These are phyloP conservation scores for Manduca sexta DNA, from an alignment of 1,140 invertebrate genomes.

Conservation along the genomic window DNA sequence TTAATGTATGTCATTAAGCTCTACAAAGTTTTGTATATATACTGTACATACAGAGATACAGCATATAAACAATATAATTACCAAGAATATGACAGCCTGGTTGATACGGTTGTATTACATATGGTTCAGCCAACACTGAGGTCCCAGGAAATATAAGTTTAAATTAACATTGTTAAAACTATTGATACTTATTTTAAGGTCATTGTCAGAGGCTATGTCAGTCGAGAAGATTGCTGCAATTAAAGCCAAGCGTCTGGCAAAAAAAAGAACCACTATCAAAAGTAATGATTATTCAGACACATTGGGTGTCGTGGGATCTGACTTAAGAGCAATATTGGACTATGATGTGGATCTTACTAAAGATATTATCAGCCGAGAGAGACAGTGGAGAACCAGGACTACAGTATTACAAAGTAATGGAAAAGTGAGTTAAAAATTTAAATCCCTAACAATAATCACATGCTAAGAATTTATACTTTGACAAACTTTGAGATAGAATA, in stretches of 20 bases:
- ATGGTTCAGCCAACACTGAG: background rate
- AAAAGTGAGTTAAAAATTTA: constrained; percentile 76
- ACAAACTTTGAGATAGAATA: no score
- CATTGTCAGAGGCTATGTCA: constrained; percentile 96
- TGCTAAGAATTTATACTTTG: no score
- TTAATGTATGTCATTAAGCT: no score
- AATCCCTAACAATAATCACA: background rate
- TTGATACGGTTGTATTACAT: no score
- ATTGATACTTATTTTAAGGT: no score
- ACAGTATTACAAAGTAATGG: constrained; percentile 96
- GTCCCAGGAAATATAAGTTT: background rate
- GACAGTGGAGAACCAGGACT: constrained; percentile 95
- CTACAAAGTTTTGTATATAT: no score
- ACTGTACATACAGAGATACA: no score
- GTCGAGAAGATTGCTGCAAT: constrained; percentile 98
- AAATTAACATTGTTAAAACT: background rate
- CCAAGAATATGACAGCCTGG: no score
- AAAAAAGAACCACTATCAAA: constrained; percentile 97
- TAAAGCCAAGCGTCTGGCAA: constrained; percentile 96
- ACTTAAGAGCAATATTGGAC: constrained; percentile 91
- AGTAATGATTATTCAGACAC: constrained; percentile 88
- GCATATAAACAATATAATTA: no score
- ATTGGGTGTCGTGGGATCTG: constrained; percentile 81
- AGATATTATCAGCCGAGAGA: constrained; percentile 95
- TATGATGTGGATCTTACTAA: constrained; percentile 97